Conservation (phyloP, 2,113 vertebrate species). For the Siphamia tubifer region DNA sequence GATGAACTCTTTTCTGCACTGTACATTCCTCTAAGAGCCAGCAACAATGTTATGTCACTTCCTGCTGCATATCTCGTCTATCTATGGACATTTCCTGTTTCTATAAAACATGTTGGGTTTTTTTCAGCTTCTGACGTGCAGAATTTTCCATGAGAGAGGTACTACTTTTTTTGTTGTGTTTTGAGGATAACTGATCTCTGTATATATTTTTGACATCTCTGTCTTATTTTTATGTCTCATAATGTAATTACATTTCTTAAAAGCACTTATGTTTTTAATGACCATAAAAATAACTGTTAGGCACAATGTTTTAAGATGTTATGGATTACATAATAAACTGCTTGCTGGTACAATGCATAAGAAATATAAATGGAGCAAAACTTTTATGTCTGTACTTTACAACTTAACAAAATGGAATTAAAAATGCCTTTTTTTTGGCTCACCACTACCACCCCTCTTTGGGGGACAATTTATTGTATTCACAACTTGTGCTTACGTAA, state of each 20-base stretch:
- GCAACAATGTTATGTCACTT: constrained; percentile 32
- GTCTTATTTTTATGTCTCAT: neutral
- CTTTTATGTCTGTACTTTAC: neutral
- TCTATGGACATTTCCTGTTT: constrained; percentile 32
- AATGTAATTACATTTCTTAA: neutral
- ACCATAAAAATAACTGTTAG: constrained; percentile 1
- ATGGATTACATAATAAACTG: constrained; percentile 32
- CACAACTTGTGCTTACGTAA: too few relatives aligned
- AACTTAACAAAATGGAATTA: constrained; percentile 30
- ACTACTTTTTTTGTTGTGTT: neutral
- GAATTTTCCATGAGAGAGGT: constrained; percentile 33
- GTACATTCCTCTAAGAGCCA: constrained; percentile 26
- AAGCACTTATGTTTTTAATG: constrained; percentile 18
- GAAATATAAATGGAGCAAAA: neutral
- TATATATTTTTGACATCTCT: neutral
- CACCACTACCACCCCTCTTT: too few relatives aligned
- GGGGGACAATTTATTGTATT: too few relatives aligned
- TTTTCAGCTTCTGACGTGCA: constrained; percentile 27
- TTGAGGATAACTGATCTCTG: neutral
- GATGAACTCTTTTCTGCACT: neutral
- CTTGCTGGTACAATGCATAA: constrained; percentile 67
- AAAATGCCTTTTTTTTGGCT: constrained; percentile 14
- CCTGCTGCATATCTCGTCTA: constrained; percentile 26
- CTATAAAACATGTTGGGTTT: constrained; percentile 12
- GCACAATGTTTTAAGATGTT: constrained; percentile 6